Evolutionary conservation across 2,888 invertebrate genomes (phyloP).

Genomic region (Labia minor): DNA sequence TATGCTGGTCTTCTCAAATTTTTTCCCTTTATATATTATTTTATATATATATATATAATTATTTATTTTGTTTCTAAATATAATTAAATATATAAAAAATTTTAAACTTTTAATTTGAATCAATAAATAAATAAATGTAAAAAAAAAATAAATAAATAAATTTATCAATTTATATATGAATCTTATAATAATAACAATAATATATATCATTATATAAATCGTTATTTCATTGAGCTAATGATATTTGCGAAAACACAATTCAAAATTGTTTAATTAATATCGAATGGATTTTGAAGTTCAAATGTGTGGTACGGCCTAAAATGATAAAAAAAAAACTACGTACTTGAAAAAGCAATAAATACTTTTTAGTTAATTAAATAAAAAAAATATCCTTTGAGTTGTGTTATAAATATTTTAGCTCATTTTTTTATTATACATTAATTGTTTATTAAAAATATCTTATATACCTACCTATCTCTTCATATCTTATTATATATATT

Average conservation of each 20-base stretch:
- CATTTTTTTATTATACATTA: not conserved
- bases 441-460: not conserved
- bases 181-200: no score
- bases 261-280: not conserved
- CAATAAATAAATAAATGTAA: no score
- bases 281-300: no score
- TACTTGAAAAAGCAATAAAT: not conserved
- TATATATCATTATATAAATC: no score
- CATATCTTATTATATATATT: no score
- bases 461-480: no score
- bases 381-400: not conserved
- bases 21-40: not conserved
- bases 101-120: no score
- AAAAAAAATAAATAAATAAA: no score
- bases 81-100: no score
- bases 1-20: not conserved
- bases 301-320: not conserved
- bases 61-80: not conserved
- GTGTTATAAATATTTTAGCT: not conserved
- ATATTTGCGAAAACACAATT: not conserved
- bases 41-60: not conserved
- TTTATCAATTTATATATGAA: no score
- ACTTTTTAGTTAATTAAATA: not conserved
- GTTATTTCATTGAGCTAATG: not conserved
- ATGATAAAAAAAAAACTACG: not conserved